Base-by-base conservation (phyloP, 1,140 invertebrate genomes). In the Brachionus sp. region DNA sequence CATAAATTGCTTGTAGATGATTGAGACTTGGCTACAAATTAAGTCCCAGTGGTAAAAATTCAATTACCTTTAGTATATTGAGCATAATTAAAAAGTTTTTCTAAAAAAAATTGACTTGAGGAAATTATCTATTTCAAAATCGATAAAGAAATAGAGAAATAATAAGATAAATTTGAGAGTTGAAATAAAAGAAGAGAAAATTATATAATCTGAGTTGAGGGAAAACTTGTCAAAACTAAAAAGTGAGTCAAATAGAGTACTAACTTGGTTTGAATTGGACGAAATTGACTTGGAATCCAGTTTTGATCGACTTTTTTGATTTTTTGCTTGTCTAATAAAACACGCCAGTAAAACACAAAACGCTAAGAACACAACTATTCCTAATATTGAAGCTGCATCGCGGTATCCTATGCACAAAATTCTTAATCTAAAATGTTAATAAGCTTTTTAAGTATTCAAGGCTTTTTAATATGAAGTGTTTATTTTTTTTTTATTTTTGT, bases 361-460 rank as follows among this genome's bases (percentile, higher is more conserved):
- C 9, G 50, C 50, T 19, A 57, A 9, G n/a, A 57, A 9, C 16
- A 16, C 50, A 57, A 19, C 16, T 19, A 57, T 57, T 57, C 50
- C 50, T 19, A 57, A 57, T 57, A 23, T 23, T 19, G 19, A 19
- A 23, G 50, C 50, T 23, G 19, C 50, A 23, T 23, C 16, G 50
- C 50, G 50, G 50, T 57, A 57, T 57, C 50, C 50, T 57, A 57
- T 57, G 50, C 50, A 57, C 50, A 57, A 57, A 57, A 57, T 57
- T 25, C 50, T 57, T 57, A 57, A 57, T 57, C 50, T 57, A 57
- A 57, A 57, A 57, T 19, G 50, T 57, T 57, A 57, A 57, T 57
- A 57, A 57, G 19, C 39, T 57, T 57, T 57, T 57, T 57, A 57
- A 57, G 50, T 57, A 57, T 57, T 57, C 50, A 57, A 57, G 50